Percentiles rank a stretch among this genome's conserved stretches.
phyloP scores from a whole-genome alignment of 2,888 invertebrate species.

The Spialia ferax region DNA sequence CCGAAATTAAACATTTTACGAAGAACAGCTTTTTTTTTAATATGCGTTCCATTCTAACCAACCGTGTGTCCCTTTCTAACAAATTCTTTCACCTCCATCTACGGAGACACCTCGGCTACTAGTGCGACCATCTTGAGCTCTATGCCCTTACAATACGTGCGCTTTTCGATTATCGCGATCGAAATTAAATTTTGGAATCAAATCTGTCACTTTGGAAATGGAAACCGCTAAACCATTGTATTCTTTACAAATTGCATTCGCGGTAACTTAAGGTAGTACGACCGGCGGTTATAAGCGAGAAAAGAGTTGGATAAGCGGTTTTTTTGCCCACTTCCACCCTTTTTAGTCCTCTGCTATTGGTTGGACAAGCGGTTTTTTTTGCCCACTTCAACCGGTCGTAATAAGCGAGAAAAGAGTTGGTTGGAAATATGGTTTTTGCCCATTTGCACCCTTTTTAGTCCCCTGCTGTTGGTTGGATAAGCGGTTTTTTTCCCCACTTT shows the following conservation, averaged over 20 bases:
- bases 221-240: conserved; percentile 40
- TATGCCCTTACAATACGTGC: conserved; percentile 15
- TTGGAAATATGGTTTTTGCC: no score
- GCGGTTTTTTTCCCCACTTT: no score
- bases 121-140: conserved; percentile 7
- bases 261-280: conserved; percentile 1
- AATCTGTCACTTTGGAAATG: conserved; percentile 40
- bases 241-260: conserved; percentile 44
- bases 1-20: no score
- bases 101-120: conserved; percentile 21
- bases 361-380: no score
- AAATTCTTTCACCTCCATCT: conserved; percentile 40
- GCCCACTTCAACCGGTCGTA: no score
- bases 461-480: no score
- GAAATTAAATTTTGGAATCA: conserved; percentile 28
- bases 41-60: background rate
- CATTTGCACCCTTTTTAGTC: no score
- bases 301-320: background rate
- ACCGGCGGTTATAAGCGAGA: background rate
- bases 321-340: no score
- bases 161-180: conserved; percentile 27
- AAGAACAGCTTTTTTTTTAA: no score
- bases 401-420: no score
- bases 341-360: no score
- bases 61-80: conserved; percentile 24